Percentiles rank a stretch among this genome's conserved stretches.
These are phyloP conservation scores for Drosophila prolongata DNA, from an alignment of 2,888 invertebrate genomes.

Conservation along the genomic window DNA sequence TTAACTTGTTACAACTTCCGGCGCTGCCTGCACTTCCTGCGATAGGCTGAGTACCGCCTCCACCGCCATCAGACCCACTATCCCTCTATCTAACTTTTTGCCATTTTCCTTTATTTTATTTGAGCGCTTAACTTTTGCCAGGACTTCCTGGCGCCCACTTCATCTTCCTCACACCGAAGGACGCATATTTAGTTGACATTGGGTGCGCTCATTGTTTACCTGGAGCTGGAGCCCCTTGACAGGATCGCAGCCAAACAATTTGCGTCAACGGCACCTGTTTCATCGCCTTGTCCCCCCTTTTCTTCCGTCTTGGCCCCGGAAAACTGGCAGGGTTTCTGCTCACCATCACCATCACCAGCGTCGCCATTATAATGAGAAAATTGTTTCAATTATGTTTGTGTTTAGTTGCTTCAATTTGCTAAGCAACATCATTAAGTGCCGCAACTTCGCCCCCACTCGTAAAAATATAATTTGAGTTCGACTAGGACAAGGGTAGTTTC, in stretches of 20 bases:
- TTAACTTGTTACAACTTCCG: conserved; percentile 81
- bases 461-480: conserved; percentile 70
- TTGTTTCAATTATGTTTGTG: conserved; percentile 80
- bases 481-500: conserved; percentile 33
- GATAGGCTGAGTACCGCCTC: conserved; percentile 32
- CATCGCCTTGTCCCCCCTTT: conserved; percentile 7
- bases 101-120: conserved; percentile 58
- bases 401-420: conserved; percentile 81
- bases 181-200: conserved; percentile 75
- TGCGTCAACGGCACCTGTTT: conserved; percentile 74
- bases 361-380: conserved; percentile 78
- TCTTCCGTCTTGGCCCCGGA: conserved; percentile 8
- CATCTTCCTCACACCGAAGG: conserved; percentile 44
- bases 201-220: conserved; percentile 67
- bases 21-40: conserved; percentile 59
- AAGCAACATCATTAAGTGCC: conserved; percentile 80
- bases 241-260: conserved; percentile 73
- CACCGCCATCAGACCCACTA: too few species aligned
- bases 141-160: conserved; percentile 58
- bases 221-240: conserved; percentile 60
- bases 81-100: conserved; percentile 40
- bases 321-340: conserved; percentile 14
- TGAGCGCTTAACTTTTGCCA: conserved; percentile 67
- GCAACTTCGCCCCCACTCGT: conserved; percentile 65
- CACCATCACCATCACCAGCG: conserved; percentile 30